Conservation (phyloP, 2,888 invertebrate species). For the Polymixis flavicincta region DNA sequence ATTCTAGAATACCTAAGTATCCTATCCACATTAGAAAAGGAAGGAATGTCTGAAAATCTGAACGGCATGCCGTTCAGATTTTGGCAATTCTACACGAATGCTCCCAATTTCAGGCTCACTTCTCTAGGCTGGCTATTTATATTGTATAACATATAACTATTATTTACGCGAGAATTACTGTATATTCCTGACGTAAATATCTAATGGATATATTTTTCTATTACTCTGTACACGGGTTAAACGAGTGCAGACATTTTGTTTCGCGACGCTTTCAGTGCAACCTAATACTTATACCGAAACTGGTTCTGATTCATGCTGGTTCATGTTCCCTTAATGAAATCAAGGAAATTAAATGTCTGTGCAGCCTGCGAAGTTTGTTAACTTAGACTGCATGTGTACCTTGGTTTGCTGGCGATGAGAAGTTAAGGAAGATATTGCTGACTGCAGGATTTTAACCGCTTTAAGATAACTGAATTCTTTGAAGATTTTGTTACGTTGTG, state of each 20-base stretch:
- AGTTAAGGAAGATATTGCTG: constrained; percentile 29
- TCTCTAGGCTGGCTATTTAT: not conserved
- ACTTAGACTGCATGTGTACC: constrained; percentile 55
- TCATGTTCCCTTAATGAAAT: constrained; percentile 78
- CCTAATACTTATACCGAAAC: constrained; percentile 57
- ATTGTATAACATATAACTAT: not conserved
- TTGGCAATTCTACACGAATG: not conserved
- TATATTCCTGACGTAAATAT: not conserved
- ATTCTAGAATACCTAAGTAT: not conserved
- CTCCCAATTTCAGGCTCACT: not conserved
- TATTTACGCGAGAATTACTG: not conserved
- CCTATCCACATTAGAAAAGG: not conserved
- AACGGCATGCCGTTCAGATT: not conserved
- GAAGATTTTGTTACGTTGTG: too few species aligned
- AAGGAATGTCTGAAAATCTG: not conserved
- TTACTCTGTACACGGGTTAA: not conserved
- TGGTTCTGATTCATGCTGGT: constrained; percentile 67
- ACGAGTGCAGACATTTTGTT: not conserved
- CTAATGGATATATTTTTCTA: not conserved
- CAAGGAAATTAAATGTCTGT: constrained; percentile 78
- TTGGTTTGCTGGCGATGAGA: constrained; percentile 35
- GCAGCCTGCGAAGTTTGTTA: constrained; percentile 64
- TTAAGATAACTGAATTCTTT: not conserved
- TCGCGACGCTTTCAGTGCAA: constrained; percentile 38
- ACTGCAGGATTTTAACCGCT: constrained; percentile 16